These are phyloP conservation scores for Plotosus lineatus DNA, from an alignment of 2,113 vertebrate genomes.

Conservation along the genomic window DNA sequence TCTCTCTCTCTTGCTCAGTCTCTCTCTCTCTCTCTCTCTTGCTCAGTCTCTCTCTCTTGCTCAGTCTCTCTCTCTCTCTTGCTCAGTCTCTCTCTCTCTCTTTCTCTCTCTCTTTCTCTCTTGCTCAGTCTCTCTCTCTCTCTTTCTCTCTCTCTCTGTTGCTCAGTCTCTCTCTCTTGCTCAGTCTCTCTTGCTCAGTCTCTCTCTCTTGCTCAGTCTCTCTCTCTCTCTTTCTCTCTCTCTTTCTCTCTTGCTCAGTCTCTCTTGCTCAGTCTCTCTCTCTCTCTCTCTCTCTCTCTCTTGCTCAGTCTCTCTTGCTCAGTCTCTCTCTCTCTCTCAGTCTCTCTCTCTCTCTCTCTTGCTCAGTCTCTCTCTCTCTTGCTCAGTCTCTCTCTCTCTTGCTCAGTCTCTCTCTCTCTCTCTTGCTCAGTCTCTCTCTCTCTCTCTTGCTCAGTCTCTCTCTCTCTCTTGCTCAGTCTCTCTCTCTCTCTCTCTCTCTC, in stretches of 20 bases:
- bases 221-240: not conserved
- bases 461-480: not conserved
- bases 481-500: not conserved
- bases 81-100: not conserved
- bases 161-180: not conserved
- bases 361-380: not conserved
- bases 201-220: not conserved
- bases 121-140: not conserved
- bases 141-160: not conserved
- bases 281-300: not conserved
- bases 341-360: not conserved
- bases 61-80: slow-evolving; percentile 3
- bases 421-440: not conserved
- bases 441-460: not conserved
- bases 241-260: too few relatives aligned
- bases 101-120: not conserved
- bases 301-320: slow-evolving; percentile 7
- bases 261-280: too few relatives aligned
- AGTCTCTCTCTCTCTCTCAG: not conserved
- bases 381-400: too few relatives aligned
- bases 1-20: not conserved
- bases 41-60: not conserved
- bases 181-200: not conserved
- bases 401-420: not conserved
- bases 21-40: not conserved